Percentiles rank a stretch among this genome's conserved stretches.
Conservation (phyloP, 2,113 vertebrate species). For the Sula dactylatra region DNA sequence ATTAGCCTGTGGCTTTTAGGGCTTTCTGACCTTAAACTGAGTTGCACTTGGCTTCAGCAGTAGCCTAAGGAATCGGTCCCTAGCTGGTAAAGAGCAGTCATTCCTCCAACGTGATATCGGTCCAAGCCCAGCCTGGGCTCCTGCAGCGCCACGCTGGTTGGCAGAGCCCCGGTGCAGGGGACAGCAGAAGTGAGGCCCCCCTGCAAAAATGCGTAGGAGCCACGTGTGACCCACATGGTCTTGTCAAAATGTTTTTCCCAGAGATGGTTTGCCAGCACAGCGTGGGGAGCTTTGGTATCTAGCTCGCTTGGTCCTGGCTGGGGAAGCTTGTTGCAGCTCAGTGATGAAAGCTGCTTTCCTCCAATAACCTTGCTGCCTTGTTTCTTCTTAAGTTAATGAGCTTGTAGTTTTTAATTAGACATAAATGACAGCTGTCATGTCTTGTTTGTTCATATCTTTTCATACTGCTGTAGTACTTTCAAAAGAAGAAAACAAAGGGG, state of each 20-base stretch:
- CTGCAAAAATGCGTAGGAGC: background rate
- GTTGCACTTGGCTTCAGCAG: background rate
- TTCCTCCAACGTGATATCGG: accelerated
- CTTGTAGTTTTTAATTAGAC: constrained; percentile 31
- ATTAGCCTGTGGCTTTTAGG: background rate
- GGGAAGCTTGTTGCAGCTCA: background rate
- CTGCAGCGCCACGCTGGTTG: background rate
- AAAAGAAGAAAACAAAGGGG: background rate
- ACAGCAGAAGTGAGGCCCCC: background rate
- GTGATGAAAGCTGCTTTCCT: constrained; percentile 18
- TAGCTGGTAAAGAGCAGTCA: background rate
- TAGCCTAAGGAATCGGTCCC: background rate
- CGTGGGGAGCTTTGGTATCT: background rate
- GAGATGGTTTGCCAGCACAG: background rate
- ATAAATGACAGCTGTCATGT: background rate
- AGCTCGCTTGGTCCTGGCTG: accelerated
- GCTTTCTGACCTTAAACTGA: background rate
- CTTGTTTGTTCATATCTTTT: background rate
- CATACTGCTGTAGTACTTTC: background rate
- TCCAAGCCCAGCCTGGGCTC: background rate
- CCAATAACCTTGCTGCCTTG: background rate
- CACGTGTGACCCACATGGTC: background rate
- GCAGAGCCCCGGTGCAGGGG: background rate
- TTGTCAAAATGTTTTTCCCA: background rate
- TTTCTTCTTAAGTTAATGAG: constrained; percentile 16